phyloP scores from a whole-genome alignment of 2,113 vertebrate genomes.

The Panthera uncia region DNA sequence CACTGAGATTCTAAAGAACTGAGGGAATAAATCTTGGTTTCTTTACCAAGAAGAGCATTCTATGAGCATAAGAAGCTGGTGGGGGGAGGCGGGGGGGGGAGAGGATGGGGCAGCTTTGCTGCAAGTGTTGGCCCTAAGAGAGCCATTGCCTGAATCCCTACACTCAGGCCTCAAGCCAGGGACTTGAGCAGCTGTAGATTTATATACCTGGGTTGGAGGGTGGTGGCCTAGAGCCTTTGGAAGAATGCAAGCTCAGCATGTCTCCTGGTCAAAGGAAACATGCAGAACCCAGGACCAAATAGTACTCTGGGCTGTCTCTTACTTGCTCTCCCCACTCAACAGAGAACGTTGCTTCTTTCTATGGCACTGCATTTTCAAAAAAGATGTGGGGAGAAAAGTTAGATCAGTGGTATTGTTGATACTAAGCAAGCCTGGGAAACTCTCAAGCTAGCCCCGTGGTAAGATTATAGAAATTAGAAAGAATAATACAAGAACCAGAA shows the following conservation, averaged over 20 bases:
- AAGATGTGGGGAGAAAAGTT: not conserved
- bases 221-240: not conserved
- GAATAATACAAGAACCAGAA: constrained; percentile 17
- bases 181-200: not conserved
- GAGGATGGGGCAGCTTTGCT: not conserved
- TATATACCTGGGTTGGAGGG: not conserved
- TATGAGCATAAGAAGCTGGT: not conserved
- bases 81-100: fast-evolving
- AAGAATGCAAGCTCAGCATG: not conserved
- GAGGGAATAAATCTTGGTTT: not conserved
- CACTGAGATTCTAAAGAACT: not conserved
- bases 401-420: not conserved
- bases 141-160: not conserved
- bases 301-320: not conserved
- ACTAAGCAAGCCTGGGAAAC: not conserved
- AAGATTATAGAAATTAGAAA: constrained; percentile 20
- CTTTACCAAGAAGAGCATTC: not conserved
- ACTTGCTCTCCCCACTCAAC: not conserved
- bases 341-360: not conserved
- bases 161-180: not conserved
- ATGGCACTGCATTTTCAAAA: not conserved
- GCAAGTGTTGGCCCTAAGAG: fast-evolving
- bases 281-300: not conserved
- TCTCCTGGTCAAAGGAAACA: not conserved
- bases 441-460: not conserved